Evolutionary conservation across 2,113 vertebrate species (phyloP), one percentile per base, ranked within the genome.

Genomic region (Thunnus maccoyii): DNA sequence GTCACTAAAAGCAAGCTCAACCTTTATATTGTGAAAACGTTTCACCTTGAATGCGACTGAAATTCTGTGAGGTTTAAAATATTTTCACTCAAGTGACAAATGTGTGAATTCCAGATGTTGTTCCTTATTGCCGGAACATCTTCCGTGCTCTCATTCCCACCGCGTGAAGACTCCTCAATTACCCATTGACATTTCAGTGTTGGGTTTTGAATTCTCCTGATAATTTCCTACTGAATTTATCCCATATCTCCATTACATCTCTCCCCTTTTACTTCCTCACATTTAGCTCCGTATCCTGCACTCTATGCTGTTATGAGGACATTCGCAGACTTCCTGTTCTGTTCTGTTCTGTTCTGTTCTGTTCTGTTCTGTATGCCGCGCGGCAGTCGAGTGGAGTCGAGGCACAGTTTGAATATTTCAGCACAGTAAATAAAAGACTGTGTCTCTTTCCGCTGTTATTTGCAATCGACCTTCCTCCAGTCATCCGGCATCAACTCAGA

Each of bases 401-500:
- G 54, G 54, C 57, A 10, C 85, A 61, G 60, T 65, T 48, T 77
- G 72, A 83, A 86, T 80, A 72, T 88, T 86, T 87, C 81, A 84
- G 54, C 50, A 9, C 4, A 2, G 68, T 78, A 61, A 89, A 89
- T 76, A 85, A 87, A 81, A 83, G 63, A 85, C 64, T 6, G 18
- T 5, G 32, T 78, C 70, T 78, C 46, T 75, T 72, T 67, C 69
- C 2, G 61, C 83, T 69, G 77, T 72, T 82, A 55, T 78, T 82
- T 63, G 52, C 72, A 72, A 72, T 83, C 58, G 64, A 85, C 76
- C 80, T 79, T 80, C 65, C 72, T 77, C 44, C 76, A 63, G 64
- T 83, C 76, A 1, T 56, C 83, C 58, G 1, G 44, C 27, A 18
- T 79, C 62, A 32, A 20, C 62, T 68, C 81, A 46, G 66, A 44